These are phyloP conservation scores for Aromia moschata DNA, from an alignment of 2,888 invertebrate genomes.

Conservation along the genomic window DNA sequence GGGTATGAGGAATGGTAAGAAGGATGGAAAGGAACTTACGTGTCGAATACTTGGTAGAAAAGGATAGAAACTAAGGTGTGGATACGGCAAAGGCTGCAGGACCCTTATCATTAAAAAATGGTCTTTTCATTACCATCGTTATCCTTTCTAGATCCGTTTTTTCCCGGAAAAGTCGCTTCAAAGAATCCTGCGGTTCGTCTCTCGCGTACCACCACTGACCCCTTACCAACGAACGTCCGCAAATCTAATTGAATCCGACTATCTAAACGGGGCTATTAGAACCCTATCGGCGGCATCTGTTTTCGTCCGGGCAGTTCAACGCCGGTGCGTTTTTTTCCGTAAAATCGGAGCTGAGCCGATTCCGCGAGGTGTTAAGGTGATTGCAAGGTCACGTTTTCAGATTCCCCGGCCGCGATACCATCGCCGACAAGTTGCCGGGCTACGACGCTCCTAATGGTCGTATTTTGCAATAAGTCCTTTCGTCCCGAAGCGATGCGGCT, in stretches of 20 bases:
- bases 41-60: too few relatives aligned
- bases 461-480: constrained; percentile 56
- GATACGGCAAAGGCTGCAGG: too few relatives aligned
- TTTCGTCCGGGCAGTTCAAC: constrained; percentile 29
- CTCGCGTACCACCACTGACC: too few relatives aligned
- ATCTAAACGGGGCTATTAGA: constrained; percentile 21
- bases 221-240: background rate
- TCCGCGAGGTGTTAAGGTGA: constrained; percentile 58
- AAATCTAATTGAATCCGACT: constrained; percentile 15
- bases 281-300: constrained; percentile 23
- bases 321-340: constrained; percentile 35
- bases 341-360: constrained; percentile 46
- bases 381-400: constrained; percentile 62
- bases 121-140: too few relatives aligned
- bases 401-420: constrained; percentile 58
- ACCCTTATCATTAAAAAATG: too few relatives aligned
- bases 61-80: too few relatives aligned
- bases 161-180: too few relatives aligned
- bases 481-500: constrained; percentile 52
- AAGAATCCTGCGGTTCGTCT: too few relatives aligned
- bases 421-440: constrained; percentile 61
- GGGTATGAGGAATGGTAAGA: too few relatives aligned
- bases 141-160: too few relatives aligned
- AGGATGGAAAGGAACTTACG: too few relatives aligned
- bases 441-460: constrained; percentile 60